Base-by-base conservation (phyloP, 2,113 vertebrate genomes). In the Colaptes auratus region DNA sequence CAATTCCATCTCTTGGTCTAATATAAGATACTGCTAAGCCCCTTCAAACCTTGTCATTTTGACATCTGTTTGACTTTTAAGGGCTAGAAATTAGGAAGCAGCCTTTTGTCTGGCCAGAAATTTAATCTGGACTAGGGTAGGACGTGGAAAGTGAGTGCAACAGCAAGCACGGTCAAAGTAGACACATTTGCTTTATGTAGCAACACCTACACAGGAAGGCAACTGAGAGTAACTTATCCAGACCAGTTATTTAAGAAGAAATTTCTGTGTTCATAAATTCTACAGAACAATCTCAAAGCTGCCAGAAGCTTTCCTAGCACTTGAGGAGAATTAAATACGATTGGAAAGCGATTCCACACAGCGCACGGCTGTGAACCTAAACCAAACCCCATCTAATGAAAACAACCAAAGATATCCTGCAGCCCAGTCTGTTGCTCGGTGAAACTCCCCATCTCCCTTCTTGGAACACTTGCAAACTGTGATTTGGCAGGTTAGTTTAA, bases 401-500 rank as follows among this genome's bases (percentile, higher is more conserved):
- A 27, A 4, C 2, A 33, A 6, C 9, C 5, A 80, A 64, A 53
- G 13, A 17, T 19, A 2, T 58, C 17, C 15, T 66, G 52, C 75
- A 42, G 69, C 73, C 33, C 15, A 74, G 1, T 46, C 58, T 83
- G 55, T 19, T 75, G 3, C 83, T 78, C 44, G 28, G 12, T 90
- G 76, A 91, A 86, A 74, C 13, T 92, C 73, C 24, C 8, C 2
- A 1, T 78, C n/a, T 91, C 52, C 39, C 44, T 58, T 19, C 85
- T 92, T 76, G 65, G 69, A 89, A 81, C 28, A 55, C 60, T 88
- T 3, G 7, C 44, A 88, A 89, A 78, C 55, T 72, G 46, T 8
- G 9, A 67, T 79, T 94, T 96, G 76, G 63, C 74, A 92, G 9
- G 33, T 75, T 82, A 83, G 77, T 78, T 92, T 92, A 61, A 83